A percentile compares a stretch with the other conserved stretches of the same genome.
These are phyloP conservation scores for Xenotilapia leptura DNA, from an alignment of 2,113 vertebrate species.

Conservation along the genomic window DNA sequence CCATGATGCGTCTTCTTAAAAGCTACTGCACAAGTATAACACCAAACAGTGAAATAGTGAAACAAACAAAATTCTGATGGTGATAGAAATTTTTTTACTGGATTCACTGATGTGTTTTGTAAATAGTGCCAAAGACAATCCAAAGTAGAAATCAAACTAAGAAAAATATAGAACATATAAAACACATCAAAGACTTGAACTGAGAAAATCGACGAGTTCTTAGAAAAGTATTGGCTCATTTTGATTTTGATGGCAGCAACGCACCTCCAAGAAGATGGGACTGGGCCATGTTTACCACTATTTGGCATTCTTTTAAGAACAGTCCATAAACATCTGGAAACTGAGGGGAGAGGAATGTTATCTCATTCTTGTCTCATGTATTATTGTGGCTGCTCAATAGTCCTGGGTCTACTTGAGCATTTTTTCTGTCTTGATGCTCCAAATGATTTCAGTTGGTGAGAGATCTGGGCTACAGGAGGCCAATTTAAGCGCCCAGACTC, in stretches of 20 bases:
- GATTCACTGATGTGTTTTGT: background rate
- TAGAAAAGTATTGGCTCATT: background rate
- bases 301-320: background rate
- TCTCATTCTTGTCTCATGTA: background rate
- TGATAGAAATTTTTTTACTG: background rate
- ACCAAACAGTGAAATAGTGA: background rate
- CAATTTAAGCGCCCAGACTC: fast-evolving
- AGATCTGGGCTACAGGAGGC: background rate
- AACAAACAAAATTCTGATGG: background rate
- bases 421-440: background rate
- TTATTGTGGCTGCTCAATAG: background rate
- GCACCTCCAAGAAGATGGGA: background rate
- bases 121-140: background rate
- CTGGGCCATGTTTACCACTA: background rate
- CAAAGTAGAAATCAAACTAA: background rate
- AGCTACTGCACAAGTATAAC: background rate
- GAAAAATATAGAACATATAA: background rate
- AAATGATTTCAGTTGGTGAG: background rate
- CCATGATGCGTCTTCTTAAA: background rate
- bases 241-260: background rate
- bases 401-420: background rate
- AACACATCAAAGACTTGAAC: background rate
- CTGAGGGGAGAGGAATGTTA: background rate
- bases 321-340: background rate
- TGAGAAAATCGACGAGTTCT: background rate